phyloP scores from a whole-genome alignment of 2,113 vertebrate genomes.

The Phrynosoma platyrhinos region DNA sequence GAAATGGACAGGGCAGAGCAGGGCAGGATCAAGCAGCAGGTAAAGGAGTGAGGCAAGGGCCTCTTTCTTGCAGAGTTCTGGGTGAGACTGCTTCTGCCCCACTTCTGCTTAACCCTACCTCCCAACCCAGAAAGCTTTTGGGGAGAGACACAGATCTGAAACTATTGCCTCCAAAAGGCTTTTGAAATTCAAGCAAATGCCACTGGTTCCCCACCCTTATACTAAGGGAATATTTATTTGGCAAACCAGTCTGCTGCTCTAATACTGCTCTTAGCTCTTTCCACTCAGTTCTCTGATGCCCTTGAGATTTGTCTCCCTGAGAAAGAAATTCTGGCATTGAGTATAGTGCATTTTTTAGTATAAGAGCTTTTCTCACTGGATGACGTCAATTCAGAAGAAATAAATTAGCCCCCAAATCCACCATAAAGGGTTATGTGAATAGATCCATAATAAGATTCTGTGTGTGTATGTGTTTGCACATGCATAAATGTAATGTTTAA shows the following conservation, averaged over 20 bases:
- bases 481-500: neutral
- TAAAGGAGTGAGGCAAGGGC: neutral
- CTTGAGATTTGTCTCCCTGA: constrained; percentile 16
- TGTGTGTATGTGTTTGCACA: neutral
- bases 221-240: constrained; percentile 4
- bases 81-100: neutral
- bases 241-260: neutral
- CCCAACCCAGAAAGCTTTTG: neutral
- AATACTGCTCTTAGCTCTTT: neutral
- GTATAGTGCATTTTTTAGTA: neutral
- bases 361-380: constrained; percentile 25
- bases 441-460: constrained; percentile 1
- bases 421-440: constrained; percentile 23
- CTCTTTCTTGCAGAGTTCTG: neutral
- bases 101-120: neutral
- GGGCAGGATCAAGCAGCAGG: too few species aligned
- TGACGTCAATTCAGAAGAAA: constrained; percentile 36
- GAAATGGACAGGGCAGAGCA: neutral
- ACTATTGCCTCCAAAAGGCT: too few species aligned
- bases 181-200: neutral
- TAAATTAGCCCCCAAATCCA: neutral
- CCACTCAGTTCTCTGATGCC: neutral
- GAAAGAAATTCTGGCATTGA: neutral
- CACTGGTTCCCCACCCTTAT: neutral
- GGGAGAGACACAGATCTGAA: neutral